phyloP scores from a whole-genome alignment of 2,113 vertebrate species.

The Machaerirhynchus nigripectus region DNA sequence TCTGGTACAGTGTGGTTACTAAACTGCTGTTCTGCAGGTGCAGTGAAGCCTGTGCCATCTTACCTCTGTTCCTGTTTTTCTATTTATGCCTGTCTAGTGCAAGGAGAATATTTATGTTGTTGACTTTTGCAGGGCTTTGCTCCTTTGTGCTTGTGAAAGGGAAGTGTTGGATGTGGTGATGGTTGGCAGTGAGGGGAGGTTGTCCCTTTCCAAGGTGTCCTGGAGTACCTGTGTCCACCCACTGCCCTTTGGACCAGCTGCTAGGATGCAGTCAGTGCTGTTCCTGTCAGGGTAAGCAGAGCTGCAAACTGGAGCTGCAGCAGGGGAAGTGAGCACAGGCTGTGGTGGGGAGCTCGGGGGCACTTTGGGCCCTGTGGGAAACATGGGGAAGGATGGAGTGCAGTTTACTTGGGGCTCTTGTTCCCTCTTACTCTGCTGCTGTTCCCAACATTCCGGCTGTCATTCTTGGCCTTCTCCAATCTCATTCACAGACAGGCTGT shows the following conservation, averaged over 20 bases:
- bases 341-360: background rate
- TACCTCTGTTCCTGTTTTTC: background rate
- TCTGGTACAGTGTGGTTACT: background rate
- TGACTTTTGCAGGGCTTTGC: background rate
- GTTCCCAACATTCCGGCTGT: fast-evolving
- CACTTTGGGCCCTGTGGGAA: fast-evolving
- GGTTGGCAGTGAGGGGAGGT: background rate
- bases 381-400: background rate
- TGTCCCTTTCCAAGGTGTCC: background rate
- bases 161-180: fast-evolving
- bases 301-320: background rate
- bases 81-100: background rate
- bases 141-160: background rate
- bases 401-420: background rate
- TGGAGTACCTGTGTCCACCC: background rate
- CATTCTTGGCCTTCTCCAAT: background rate
- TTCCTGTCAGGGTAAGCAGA: background rate
- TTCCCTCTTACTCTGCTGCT: background rate
- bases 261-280: background rate
- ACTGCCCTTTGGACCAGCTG: background rate
- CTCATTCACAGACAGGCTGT: fast-evolving
- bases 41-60: background rate
- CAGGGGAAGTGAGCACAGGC: background rate
- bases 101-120: background rate
- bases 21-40: background rate